Evolutionary conservation across 2,113 vertebrate genomes (phyloP), one percentile per base, ranked within the genome.

Genomic region (Pseudopodoces humilis): DNA sequence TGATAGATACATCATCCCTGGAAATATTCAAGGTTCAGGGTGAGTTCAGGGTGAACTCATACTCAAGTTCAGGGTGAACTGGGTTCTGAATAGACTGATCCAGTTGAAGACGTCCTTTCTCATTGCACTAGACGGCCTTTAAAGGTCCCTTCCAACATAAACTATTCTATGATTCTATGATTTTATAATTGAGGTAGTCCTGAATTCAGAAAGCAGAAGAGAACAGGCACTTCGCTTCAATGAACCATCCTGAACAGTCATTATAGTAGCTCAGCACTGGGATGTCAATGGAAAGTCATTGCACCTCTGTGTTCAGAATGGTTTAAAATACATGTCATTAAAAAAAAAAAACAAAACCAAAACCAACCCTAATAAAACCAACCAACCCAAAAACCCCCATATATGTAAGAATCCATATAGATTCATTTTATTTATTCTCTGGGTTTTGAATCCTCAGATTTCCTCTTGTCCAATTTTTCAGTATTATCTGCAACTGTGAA

Each of bases 381-480:
- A 69, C 6, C 12, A 53, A 47, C 37, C 4, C 18, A 77, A 69
- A 28, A 63, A 16, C 1, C 0, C 5, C 21, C 12, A 4, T 10
- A 27, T 13, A 50, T 15, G 37, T 52, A 81, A 81, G 28, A 68
- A 58, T 39, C 17, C 13, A 70, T 31, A 31, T 4, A 11, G 20
- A 13, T 82, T 75, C 6, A 49, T 93, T 60, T 65, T 6, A 67
- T 84, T 81, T 86, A 17, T 31, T 75, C 8, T 49, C 53, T 78
- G 65, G 6, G 6, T 68, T 90, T 56, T 92, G 47, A 81, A 53
- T 69, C 49, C 37, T 87, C 31, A 71, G 15, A 49, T 68, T 84
- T 84, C 59, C 75, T 37, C 24, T 64, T 15, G 56, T 59, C 69
- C 21, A 53, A 11, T 63, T 76, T 92, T 82, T 56, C 18, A 47